Conservation (phyloP, 2,888 invertebrate genomes). For the Watsonalla binaria region DNA sequence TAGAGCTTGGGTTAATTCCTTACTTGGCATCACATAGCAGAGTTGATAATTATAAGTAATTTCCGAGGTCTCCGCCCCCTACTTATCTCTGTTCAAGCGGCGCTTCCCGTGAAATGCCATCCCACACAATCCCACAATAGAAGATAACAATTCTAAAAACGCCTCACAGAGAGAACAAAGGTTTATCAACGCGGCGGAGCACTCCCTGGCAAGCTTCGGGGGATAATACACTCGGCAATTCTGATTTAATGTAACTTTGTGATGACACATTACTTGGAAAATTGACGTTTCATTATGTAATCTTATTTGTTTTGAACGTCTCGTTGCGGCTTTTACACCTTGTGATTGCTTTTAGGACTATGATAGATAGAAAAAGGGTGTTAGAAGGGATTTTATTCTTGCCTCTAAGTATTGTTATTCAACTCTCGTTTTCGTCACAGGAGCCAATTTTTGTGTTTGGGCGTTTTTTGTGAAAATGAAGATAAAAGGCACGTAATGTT, state of each 20-base stretch:
- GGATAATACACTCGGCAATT: not conserved
- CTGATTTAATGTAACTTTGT: not conserved
- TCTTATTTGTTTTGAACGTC: not conserved
- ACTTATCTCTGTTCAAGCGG: constrained; percentile 43
- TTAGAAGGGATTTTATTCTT: too few relatives aligned
- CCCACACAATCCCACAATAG: constrained; percentile 58
- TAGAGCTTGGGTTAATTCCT: too few relatives aligned
- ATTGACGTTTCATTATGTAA: not conserved
- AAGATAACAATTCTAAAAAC: constrained; percentile 63
- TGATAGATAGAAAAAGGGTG: too few relatives aligned
- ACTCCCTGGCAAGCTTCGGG: constrained; percentile 16
- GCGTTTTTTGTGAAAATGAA: too few relatives aligned
- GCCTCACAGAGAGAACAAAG: constrained; percentile 45
- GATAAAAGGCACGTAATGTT: too few relatives aligned
- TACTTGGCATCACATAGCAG: not conserved
- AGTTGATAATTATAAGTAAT: constrained; percentile 27
- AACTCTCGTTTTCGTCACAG: too few relatives aligned
- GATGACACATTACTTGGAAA: not conserved
- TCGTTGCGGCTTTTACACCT: not conserved
- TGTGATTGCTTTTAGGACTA: not conserved
- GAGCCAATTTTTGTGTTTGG: too few relatives aligned
- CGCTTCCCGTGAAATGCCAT: constrained; percentile 46
- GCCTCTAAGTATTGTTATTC: too few relatives aligned
- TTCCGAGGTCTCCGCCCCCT: constrained; percentile 25
- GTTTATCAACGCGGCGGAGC: constrained; percentile 35